These are phyloP conservation scores for Eulemur mongoz DNA, from an alignment of 2,797 vertebrate species.

Conservation along the genomic window DNA sequence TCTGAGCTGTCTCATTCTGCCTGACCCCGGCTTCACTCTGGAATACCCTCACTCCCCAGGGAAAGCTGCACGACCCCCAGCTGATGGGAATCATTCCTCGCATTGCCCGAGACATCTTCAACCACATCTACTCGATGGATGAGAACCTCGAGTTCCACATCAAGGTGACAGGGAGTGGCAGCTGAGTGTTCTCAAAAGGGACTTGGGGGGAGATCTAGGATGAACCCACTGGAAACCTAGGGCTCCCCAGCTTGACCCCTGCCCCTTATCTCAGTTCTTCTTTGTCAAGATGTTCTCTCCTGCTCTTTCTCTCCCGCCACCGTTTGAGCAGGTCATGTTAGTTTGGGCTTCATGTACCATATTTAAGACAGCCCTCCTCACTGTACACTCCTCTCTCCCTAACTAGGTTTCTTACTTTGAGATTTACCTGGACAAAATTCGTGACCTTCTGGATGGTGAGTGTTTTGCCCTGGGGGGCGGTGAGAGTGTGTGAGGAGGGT, in stretches of 20 bases:
- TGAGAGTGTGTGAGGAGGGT: not conserved
- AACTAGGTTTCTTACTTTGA: constrained; percentile 97
- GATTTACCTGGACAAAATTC: constrained; percentile 98
- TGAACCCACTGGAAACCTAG: not conserved
- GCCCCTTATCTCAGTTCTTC: not conserved
- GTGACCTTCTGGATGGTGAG: constrained; percentile 96
- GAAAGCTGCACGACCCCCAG: constrained; percentile 93
- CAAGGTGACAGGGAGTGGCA: constrained; percentile 86
- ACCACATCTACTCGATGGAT: constrained; percentile 97
- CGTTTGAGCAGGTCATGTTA: not conserved
- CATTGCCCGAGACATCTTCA: constrained; percentile 96
- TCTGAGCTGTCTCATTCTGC: not conserved
- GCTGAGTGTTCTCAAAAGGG: not conserved
- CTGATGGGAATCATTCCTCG: constrained; percentile 97
- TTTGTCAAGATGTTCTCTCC: not conserved
- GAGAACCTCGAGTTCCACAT: constrained; percentile 98
- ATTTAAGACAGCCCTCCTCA: not conserved
- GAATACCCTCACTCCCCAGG: constrained; percentile 81
- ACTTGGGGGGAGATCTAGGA: not conserved
- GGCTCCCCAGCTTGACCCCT: not conserved
- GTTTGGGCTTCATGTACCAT: not conserved
- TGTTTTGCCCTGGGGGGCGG: not conserved
- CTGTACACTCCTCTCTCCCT: constrained; percentile 10
- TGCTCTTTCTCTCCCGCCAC: not conserved
- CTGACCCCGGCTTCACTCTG: not conserved